Evolutionary conservation across 2,113 vertebrate genomes (phyloP).

Genomic region (Tricholaema leucomelas): DNA sequence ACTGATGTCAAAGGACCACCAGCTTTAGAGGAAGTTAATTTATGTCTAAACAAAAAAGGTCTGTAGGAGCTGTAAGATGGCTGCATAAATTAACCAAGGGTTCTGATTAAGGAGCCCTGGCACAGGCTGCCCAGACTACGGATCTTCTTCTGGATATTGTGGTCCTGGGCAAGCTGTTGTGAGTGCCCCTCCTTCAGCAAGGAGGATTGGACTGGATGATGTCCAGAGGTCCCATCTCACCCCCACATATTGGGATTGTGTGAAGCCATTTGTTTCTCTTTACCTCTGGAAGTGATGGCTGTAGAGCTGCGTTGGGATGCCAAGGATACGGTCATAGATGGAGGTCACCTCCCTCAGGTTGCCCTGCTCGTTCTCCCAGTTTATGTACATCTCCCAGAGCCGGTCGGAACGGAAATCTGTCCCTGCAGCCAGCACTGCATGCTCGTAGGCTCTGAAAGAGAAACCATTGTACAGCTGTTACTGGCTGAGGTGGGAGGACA

Average conservation of each 20-base stretch:
- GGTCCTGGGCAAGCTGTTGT: too few relatives aligned
- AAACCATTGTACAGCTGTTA: constrained; percentile 9
- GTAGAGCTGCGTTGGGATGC: constrained; percentile 95
- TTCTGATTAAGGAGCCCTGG: neutral
- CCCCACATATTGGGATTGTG: too few relatives aligned
- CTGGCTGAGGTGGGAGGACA: neutral
- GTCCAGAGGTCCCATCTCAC: too few relatives aligned
- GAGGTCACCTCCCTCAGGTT: constrained; percentile 91
- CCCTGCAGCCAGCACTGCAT: constrained; percentile 92
- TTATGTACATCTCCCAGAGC: constrained; percentile 95
- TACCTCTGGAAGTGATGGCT: constrained; percentile 97
- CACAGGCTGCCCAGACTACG: too few relatives aligned
- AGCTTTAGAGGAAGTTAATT: neutral
- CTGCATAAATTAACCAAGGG: neutral
- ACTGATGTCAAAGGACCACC: neutral
- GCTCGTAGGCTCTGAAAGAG: constrained; percentile 88
- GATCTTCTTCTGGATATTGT: too few relatives aligned
- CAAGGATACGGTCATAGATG: constrained; percentile 92
- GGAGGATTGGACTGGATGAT: too few relatives aligned
- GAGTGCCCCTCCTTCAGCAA: too few relatives aligned
- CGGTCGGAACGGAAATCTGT: constrained; percentile 98
- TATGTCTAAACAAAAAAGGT: neutral
- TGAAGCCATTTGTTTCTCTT: neutral
- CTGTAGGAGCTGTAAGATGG: neutral
- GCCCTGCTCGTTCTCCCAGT: constrained; percentile 91